Base-by-base conservation (phyloP, 2,113 vertebrate species). In the Brachypteracias leptosomus region DNA sequence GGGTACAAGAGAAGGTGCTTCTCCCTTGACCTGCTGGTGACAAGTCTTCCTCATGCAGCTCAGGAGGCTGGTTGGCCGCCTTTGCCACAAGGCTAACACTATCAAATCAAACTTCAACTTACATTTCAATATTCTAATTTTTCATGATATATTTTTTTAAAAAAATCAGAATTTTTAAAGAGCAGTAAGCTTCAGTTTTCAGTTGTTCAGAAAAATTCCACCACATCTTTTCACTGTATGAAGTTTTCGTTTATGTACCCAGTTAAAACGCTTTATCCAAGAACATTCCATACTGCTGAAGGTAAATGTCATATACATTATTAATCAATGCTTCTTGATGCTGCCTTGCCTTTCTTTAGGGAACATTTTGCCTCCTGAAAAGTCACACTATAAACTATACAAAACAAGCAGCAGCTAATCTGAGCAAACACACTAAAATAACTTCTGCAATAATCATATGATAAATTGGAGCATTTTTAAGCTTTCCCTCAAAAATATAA, bases 401-500 rank as follows among this genome's bases (percentile, higher is more conserved):
- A 62, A 70, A 95, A 77, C 29, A 82, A 94, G 36, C 13, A 86
- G 57, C 25, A 89, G 36, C 13, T 63, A 26, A 66, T 42, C 35
- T 62, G 26, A 92, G 36, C 16, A 89, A 83, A 71, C 28, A 51
- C 31, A 70, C 13, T 16, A 11, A 76, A 85, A 35, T 35, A 61
- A 19, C 33, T 76, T 73, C 63, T 59, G 38, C 31, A 93, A 73
- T 93, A 63, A 91, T 47, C 35, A 58, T 31, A 92, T 88, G 91
- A 97, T 93, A 47, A 94, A 96, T 88, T 38, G 54, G 44, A 94
- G 73, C 65, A 79, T 74, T 95, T 94, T 76, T 19, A 55, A 84
- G 54, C 67, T 92, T 95, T 44, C 38, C 10, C 75, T 80, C 81
- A 88, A 75, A 78, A 91, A 67, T 61, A 80, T 4, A 67, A 84